Conservation (phyloP, 2,797 vertebrate species). For the Coreius guichenoti region DNA sequence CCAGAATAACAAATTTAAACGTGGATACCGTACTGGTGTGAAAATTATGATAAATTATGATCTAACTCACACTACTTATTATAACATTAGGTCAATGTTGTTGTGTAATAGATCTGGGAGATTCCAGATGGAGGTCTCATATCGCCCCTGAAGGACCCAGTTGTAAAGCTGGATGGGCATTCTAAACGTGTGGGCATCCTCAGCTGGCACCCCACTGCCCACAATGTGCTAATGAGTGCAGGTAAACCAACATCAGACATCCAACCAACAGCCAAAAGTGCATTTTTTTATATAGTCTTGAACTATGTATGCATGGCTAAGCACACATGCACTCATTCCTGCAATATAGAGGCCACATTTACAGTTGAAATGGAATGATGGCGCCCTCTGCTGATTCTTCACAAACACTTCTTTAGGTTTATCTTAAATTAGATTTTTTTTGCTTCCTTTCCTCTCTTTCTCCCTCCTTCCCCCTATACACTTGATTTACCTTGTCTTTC, state of each 20-base stretch:
- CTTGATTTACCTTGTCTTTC: not conserved
- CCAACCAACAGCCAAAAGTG: not conserved
- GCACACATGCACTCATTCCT: not conserved
- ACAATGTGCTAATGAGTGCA: conserved; percentile 90
- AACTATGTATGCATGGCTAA: not conserved
- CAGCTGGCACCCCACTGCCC: conserved; percentile 91
- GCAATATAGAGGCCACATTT: not conserved
- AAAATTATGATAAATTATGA: not conserved
- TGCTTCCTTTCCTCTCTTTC: not conserved
- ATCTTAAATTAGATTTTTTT: not conserved
- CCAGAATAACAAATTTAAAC: not conserved
- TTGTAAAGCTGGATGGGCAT: conserved; percentile 91
- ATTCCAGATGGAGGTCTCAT: conserved; percentile 79
- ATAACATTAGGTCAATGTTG: not conserved
- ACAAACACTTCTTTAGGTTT: not conserved
- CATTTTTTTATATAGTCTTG: not conserved
- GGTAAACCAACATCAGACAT: conserved; percentile 71
- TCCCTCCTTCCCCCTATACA: not conserved
- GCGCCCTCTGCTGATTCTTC: conserved; percentile 21
- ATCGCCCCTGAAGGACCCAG: conserved; percentile 79
- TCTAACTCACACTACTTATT: not conserved
- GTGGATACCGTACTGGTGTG: not conserved
- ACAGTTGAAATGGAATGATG: not conserved
- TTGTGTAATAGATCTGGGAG: conserved; percentile 81
- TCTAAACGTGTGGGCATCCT: conserved; percentile 91